These are phyloP conservation scores for Tolypeutes matacus DNA, from an alignment of 2,797 vertebrate genomes.

Conservation along the genomic window DNA sequence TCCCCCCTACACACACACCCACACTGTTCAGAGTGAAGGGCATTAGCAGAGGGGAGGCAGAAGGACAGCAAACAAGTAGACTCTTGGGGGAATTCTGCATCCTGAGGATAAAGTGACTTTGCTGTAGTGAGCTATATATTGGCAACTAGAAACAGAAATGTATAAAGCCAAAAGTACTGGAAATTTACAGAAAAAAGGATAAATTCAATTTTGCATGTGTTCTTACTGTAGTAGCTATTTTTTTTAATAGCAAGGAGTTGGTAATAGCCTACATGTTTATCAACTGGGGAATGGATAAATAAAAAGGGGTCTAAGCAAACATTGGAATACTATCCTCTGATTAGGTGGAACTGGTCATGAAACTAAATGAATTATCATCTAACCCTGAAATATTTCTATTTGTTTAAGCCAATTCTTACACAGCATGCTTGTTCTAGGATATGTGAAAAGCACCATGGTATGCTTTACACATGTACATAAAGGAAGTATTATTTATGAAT, in stretches of 20 bases:
- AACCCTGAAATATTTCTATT: neutral
- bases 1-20: neutral
- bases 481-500: neutral
- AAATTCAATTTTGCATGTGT: rapidly evolving
- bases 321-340: rapidly evolving
- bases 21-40: neutral
- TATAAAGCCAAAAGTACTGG: too few relatives aligned
- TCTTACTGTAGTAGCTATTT: neutral
- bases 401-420: neutral
- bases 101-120: too few relatives aligned
- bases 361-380: neutral
- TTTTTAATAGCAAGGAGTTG: neutral
- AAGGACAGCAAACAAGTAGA: rapidly evolving
- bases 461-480: neutral
- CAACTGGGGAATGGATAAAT: too few relatives aligned
- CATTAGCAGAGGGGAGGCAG: too few relatives aligned
- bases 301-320: neutral
- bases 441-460: neutral
- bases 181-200: neutral
- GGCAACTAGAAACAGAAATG: neutral
- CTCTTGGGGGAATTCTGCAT: neutral
- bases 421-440: neutral
- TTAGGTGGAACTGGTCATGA: neutral
- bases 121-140: neutral
- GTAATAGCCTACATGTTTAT: neutral